Conservation (phyloP, 2,797 vertebrate genomes). For the Limnodromus scolopaceus region DNA sequence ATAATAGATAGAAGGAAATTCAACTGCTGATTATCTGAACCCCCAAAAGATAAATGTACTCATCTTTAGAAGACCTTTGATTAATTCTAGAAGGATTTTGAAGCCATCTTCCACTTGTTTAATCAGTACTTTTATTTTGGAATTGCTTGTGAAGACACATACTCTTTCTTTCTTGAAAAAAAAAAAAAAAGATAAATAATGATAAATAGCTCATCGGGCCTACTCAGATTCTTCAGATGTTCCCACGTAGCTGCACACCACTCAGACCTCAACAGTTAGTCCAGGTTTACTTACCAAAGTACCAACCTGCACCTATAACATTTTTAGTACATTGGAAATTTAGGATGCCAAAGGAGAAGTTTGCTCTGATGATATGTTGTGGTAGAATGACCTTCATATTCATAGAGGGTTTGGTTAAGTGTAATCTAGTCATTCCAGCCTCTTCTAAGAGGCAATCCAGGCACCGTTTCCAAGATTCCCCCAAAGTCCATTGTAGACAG, state of each 20-base stretch:
- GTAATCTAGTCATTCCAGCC: neutral
- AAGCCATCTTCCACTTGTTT: neutral
- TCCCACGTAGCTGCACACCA: neutral
- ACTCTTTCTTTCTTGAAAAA: neutral
- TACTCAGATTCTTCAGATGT: neutral
- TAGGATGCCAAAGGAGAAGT: neutral
- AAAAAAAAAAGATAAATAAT: neutral
- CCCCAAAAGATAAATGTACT: neutral
- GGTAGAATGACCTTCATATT: neutral
- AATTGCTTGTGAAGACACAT: neutral
- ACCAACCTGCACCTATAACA: neutral
- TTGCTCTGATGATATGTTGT: neutral
- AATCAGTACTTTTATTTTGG: neutral
- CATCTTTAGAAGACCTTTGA: neutral
- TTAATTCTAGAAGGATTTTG: neutral
- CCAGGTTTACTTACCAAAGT: neutral
- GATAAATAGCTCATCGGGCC: neutral
- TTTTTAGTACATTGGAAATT: neutral
- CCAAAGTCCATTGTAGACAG: neutral
- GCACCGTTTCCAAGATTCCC: neutral
- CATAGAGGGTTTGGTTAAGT: neutral
- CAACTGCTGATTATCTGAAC: neutral
- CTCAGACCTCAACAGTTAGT: neutral
- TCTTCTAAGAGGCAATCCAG: neutral
- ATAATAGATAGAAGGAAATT: neutral